Percentiles rank a stretch among this genome's conserved stretches.
These are phyloP conservation scores for Nannobrachium achirus DNA, from an alignment of 2,113 vertebrate species.

Conservation along the genomic window DNA sequence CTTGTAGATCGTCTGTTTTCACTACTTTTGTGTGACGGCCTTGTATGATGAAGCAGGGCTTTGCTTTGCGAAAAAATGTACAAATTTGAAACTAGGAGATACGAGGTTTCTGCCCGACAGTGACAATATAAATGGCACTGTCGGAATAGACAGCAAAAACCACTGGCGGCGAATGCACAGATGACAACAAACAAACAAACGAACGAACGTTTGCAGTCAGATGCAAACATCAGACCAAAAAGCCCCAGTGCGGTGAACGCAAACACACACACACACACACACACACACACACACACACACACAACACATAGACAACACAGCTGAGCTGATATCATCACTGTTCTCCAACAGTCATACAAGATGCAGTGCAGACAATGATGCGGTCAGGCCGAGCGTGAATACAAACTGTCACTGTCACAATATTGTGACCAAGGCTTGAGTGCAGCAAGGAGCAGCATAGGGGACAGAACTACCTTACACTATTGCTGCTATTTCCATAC, in stretches of 20 bases:
- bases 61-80: too few species aligned
- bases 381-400: conserved; percentile 44
- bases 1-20: too few species aligned
- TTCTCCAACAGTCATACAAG: conserved; percentile 5
- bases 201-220: neutral
- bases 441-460: conserved; percentile 17
- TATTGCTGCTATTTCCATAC: neutral
- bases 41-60: too few species aligned
- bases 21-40: too few species aligned
- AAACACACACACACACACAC: too few species aligned
- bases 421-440: conserved; percentile 48
- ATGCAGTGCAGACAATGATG: conserved; percentile 23
- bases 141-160: conserved; percentile 6
- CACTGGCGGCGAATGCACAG: neutral
- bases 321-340: conserved; percentile 12
- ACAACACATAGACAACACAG: conserved; percentile 25
- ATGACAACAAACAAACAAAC: conserved; percentile 21
- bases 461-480: conserved; percentile 2
- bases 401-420: conserved; percentile 57
- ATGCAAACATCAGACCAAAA: neutral
- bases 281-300: too few species aligned
- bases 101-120: too few species aligned
- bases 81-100: too few species aligned
- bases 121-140: neutral
- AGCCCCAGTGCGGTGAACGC: neutral